These are phyloP conservation scores for Microtus montanus DNA, from an alignment of 2,113 vertebrate species.

Conservation along the genomic window DNA sequence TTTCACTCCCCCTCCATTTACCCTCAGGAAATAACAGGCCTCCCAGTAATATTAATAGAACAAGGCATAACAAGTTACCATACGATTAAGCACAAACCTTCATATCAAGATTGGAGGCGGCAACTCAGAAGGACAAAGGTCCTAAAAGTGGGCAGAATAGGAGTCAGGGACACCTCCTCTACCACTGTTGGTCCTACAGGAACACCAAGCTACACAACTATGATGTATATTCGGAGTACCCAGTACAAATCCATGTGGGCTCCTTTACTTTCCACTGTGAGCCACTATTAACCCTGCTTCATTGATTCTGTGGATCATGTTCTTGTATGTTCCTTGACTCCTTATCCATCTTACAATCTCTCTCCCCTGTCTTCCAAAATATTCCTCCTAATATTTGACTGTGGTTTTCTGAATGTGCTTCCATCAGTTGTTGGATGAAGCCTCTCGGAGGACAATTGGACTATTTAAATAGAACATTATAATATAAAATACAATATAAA, in stretches of 20 bases:
- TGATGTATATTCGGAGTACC: not conserved
- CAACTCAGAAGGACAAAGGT: not conserved
- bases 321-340: not conserved
- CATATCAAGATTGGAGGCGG: not conserved
- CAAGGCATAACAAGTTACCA: not conserved
- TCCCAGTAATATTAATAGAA: not conserved
- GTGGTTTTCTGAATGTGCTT: not conserved
- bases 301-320: not conserved
- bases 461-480: not conserved
- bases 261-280: not conserved
- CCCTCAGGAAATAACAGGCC: not conserved
- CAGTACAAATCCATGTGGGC: not conserved
- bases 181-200: not conserved
- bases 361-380: not conserved
- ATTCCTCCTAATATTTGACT: not conserved
- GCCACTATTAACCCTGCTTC: not conserved
- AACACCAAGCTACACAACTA: not conserved
- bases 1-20: not conserved
- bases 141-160: not conserved
- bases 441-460: not conserved
- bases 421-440: not conserved
- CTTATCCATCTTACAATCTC: not conserved
- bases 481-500: conserved; percentile 20
- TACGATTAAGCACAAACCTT: not conserved
- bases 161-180: not conserved